Evolutionary conservation across 2,888 invertebrate genomes (phyloP), one percentile per base, ranked within the genome.

Genomic region (Athalia cordata): DNA sequence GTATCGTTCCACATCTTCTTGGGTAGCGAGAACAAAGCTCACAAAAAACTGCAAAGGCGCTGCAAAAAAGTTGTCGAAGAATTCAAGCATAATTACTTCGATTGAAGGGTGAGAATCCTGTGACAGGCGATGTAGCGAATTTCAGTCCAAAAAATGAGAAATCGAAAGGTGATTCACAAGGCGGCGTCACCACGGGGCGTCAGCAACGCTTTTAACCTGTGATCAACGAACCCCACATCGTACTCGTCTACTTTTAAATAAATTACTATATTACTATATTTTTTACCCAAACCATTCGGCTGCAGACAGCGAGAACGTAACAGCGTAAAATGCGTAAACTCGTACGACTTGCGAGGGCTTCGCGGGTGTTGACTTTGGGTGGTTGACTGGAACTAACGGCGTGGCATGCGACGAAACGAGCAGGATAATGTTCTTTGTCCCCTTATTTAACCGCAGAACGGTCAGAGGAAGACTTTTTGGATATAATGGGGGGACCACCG

Each of bases 401-500:
- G 59, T 15, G n/a, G 45, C 43, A 57, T 45, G 50, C 15, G 45
- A 29, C 1, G 57, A 72, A 45, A 59, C 43, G 11, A 29, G 59
- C 13, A 43, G 55, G 43, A 68, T 50, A 49, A 68, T 29, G 52
- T 5, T n/a, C 11, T 52, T 45, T 68, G 50, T 68, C 11, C 68
- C 49, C 50, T 55, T 68, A n/a, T 68, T 68, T 68, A 9, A 68
- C 52, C 29, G 6, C 45, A 72, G 57, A 47, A 45, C 9, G 57
- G 57, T 45, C 57, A 59, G 11, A 11, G 15, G 13, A 13, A 59
- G n/a, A 59, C 59, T 57, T 68, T 55, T 29, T 59, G 45, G 52
- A 59, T 47, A 59, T 47, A n/a, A 57, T 86, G 15, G 85, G 86
- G 49, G 85, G 86, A 47, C 29, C 29, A 29, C 47, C 86, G 4